Evolutionary conservation across 2,797 vertebrate genomes (phyloP).

Genomic region (Caiman crocodilus): DNA sequence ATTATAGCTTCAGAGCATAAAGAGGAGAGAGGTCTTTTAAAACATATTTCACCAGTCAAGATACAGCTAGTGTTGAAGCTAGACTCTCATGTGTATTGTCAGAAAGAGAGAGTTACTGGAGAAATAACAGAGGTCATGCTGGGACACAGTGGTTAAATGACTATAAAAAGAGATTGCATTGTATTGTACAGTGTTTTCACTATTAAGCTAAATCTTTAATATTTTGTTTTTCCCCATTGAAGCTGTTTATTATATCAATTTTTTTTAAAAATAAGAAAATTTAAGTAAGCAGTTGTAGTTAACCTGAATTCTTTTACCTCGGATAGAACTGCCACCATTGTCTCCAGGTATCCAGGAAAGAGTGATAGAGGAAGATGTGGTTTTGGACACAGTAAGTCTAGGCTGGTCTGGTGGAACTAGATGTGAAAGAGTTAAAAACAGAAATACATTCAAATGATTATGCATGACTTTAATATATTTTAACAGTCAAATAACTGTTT

Average conservation of each 20-base stretch:
- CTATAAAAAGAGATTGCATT: constrained; percentile 37
- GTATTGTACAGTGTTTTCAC: constrained; percentile 45
- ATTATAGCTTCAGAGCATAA: neutral
- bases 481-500: constrained; percentile 68
- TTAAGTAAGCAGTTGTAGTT: neutral
- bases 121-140: neutral
- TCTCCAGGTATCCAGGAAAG: constrained; percentile 98
- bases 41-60: constrained; percentile 19
- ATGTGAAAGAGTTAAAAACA: constrained; percentile 66
- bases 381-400: constrained; percentile 98
- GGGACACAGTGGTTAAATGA: constrained; percentile 45
- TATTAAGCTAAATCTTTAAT: neutral
- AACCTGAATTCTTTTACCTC: constrained; percentile 85
- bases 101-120: constrained; percentile 26
- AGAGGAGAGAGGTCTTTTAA: neutral
- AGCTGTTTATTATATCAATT: constrained; percentile 16
- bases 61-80: constrained; percentile 42
- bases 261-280: neutral
- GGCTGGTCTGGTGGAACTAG: constrained; percentile 98
- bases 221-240: neutral
- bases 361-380: constrained; percentile 97
- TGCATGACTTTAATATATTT: constrained; percentile 54
- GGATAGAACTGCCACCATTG: constrained; percentile 97
- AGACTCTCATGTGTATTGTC: constrained; percentile 15
- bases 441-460: constrained; percentile 71